Evolutionary conservation across 2,113 vertebrate genomes (phyloP), one percentile per base, ranked within the genome.

Genomic region (Piaya cayana): DNA sequence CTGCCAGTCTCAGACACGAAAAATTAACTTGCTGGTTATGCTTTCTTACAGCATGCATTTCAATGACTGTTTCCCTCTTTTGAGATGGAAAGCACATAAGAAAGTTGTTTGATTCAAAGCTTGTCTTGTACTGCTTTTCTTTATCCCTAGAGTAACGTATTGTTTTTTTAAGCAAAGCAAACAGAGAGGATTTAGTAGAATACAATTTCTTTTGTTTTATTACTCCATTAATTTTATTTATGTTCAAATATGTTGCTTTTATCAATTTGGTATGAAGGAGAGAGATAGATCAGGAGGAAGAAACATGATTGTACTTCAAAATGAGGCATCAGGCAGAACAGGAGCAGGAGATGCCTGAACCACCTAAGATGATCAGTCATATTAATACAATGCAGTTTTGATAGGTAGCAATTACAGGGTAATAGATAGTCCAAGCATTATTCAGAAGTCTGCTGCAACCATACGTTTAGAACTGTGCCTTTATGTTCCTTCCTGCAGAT

Each of bases 191-290:
- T 94, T 96, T 96, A 86, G 92, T 56, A 69, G 62, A 94, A 96
- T 30, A 96, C 82, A 92, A 81, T 95, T 90, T 77, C 67, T 95
- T 95, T 93, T 93, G 88, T 67, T 96, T 95, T 82, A 94, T 70
- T 93, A 84, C 94, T 81, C 84, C 82, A 85, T 92, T 96, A 91
- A 82, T 91, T 94, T 96, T 95, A 96, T 97, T 97, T 96, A 93
- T 82, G 90, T 63, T 92, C 88, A 82, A 88, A 92, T 92, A 82
- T 8, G 59, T 75, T 95, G 86, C 72, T 95, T 95, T 96, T 93
- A 96, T 94, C 95, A 90, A 92, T 86, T 90, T 88, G 55, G 62
- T 82, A 32, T 5, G 43, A 78, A 62, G 36, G 3, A 69, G 47
- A 83, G 74, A 91, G 60, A 91, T 52, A 59, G 68, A 71, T 63